Percentiles rank a stretch among this genome's conserved stretches.
These are phyloP conservation scores for Monopterus albus DNA, from an alignment of 2,113 vertebrate genomes.

Conservation along the genomic window DNA sequence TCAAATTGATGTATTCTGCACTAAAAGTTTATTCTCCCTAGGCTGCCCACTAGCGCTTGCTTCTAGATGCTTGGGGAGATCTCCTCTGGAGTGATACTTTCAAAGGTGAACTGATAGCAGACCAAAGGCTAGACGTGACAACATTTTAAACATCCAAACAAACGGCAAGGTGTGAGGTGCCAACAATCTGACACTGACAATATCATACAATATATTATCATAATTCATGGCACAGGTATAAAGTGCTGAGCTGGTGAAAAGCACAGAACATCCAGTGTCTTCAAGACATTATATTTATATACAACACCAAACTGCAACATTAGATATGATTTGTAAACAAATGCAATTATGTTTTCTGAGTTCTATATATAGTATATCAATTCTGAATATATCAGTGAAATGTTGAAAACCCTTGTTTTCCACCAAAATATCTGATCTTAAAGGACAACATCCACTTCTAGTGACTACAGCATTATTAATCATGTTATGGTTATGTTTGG, in stretches of 20 bases:
- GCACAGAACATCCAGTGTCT: conserved; percentile 34
- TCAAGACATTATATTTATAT: too few relatives aligned
- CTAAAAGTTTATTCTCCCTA: conserved; percentile 52
- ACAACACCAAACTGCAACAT: too few relatives aligned
- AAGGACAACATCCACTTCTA: too few relatives aligned
- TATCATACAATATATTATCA: conserved; percentile 49
- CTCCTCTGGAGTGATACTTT: conserved; percentile 19
- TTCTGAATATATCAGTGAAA: too few relatives aligned
- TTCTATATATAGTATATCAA: too few relatives aligned
- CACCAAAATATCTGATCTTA: too few relatives aligned
- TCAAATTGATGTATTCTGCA: conserved; percentile 72
- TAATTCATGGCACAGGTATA: conserved; percentile 39
- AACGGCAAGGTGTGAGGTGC: conserved; percentile 37
- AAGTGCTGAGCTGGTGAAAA: conserved; percentile 63
- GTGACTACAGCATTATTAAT: too few relatives aligned
- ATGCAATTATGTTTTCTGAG: too few relatives aligned
- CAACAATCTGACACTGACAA: conserved; percentile 53
- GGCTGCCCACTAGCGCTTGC: conserved; percentile 35
- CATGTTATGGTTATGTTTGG: too few relatives aligned
- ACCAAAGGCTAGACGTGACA: conserved; percentile 25
- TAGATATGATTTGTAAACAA: too few relatives aligned
- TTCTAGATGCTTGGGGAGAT: conserved; percentile 19
- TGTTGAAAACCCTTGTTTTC: too few relatives aligned
- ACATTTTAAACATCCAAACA: conserved; percentile 57
- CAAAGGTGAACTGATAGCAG: conserved; percentile 45